These are phyloP conservation scores for Sinocyclocheilus maitianheensis DNA, from an alignment of 2,113 vertebrate genomes.

Conservation along the genomic window DNA sequence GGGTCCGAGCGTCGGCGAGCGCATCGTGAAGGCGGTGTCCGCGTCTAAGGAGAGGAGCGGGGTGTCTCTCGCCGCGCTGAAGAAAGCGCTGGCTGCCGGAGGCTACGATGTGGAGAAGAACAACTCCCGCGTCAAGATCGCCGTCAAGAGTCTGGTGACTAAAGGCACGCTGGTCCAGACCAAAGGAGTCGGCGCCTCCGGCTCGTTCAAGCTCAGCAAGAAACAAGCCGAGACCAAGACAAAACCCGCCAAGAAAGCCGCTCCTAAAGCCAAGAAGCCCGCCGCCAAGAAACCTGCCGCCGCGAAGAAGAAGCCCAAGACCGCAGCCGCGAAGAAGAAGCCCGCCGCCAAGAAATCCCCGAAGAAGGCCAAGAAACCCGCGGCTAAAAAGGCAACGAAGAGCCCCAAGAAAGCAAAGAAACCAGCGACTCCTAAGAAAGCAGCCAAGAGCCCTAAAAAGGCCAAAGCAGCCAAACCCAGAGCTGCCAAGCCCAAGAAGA, in stretches of 20 bases:
- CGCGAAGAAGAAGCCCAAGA: not conserved
- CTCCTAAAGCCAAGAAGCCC: conserved; percentile 2
- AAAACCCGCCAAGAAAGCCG: not conserved
- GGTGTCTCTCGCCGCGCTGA: conserved; percentile 9
- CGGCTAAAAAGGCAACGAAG: not conserved
- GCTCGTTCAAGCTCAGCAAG: conserved; percentile 1
- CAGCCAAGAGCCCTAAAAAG: conserved; percentile 9
- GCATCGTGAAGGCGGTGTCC: conserved; percentile 2
- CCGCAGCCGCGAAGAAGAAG: not conserved
- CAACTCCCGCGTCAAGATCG: conserved; percentile 16
- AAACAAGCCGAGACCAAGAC: not conserved
- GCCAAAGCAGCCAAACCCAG: not conserved
- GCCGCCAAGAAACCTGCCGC: not conserved
- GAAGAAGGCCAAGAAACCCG: not conserved
- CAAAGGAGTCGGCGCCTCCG: not conserved
- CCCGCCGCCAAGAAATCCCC: not conserved
- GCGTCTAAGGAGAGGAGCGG: conserved; percentile 3
- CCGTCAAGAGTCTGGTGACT: not conserved
- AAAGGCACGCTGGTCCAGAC: not conserved
- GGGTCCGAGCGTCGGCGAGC: not conserved
- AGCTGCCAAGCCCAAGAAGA: not conserved
- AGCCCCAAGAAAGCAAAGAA: not conserved
- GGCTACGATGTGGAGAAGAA: conserved; percentile 25
- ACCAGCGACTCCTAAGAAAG: not conserved
- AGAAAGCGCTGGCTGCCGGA: conserved; percentile 4